Evolutionary conservation across 2,113 vertebrate species (phyloP).

Genomic region (Anser brachyrhynchus): DNA sequence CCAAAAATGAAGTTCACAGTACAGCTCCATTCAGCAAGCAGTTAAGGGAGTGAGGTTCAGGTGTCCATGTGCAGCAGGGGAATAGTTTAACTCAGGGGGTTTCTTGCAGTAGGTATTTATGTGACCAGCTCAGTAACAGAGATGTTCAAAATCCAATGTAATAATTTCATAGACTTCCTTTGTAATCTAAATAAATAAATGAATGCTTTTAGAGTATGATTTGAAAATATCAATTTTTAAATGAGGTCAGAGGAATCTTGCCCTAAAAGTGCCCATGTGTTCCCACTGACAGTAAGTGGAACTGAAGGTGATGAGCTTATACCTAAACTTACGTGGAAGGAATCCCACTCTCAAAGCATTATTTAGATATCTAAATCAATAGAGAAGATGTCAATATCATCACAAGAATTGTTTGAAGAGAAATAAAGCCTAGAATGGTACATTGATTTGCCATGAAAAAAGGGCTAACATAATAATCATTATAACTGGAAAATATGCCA

Average conservation of each 20-base stretch:
- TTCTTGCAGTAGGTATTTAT: background rate
- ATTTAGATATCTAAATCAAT: background rate
- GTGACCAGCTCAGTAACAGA: background rate
- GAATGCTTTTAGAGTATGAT: background rate
- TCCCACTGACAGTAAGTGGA: background rate
- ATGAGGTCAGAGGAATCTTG: background rate
- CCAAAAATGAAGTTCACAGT: background rate
- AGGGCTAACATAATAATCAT: background rate
- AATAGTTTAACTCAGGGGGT: background rate
- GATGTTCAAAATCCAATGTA: background rate
- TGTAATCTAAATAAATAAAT: background rate
- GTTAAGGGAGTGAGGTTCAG: background rate
- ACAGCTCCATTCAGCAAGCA: background rate
- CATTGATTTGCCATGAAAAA: background rate
- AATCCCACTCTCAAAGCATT: background rate
- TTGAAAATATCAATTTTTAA: background rate
- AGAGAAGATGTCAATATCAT: background rate
- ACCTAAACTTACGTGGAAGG: background rate
- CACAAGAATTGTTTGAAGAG: background rate
- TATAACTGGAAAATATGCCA: background rate
- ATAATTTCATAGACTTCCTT: background rate
- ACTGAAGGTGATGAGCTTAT: background rate
- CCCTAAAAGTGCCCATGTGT: background rate
- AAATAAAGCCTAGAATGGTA: background rate
- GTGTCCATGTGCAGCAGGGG: too few species aligned